phyloP scores from a whole-genome alignment of 2,888 invertebrate genomes.

The Pinctada fucata region DNA sequence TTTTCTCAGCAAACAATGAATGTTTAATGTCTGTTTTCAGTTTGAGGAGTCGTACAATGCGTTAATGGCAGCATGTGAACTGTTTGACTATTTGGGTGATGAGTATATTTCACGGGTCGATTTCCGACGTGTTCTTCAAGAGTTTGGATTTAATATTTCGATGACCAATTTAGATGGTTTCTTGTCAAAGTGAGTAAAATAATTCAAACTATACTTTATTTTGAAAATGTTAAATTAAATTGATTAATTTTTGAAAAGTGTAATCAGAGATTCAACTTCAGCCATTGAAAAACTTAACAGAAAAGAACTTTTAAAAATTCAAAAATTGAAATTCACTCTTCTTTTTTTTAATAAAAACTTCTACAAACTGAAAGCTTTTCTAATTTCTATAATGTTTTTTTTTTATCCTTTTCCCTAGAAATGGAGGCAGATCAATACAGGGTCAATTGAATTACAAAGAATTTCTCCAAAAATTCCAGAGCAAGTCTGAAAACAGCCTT shows the following conservation, averaged over 20 bases:
- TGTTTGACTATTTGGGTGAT: conserved; percentile 68
- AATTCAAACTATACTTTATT: background rate
- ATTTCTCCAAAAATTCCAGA: conserved; percentile 61
- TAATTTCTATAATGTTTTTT: too few relatives aligned
- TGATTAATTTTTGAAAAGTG: too few relatives aligned
- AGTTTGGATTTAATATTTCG: conserved; percentile 65
- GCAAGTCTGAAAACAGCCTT: conserved; percentile 57
- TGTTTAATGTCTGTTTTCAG: conserved; percentile 46
- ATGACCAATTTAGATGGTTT: conserved; percentile 66
- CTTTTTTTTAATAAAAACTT: too few relatives aligned
- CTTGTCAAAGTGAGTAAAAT: conserved; percentile 55
- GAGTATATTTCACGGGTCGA: conserved; percentile 65
- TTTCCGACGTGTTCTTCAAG: conserved; percentile 67
- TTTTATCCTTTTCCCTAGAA: conserved; percentile 38
- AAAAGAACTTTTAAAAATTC: too few relatives aligned
- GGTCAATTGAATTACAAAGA: conserved; percentile 65
- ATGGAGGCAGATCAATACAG: conserved; percentile 51
- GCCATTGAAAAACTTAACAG: too few relatives aligned
- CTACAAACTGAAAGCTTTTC: too few relatives aligned
- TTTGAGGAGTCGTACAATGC: conserved; percentile 68
- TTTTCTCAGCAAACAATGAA: background rate
- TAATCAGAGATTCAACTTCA: too few relatives aligned
- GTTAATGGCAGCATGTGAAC: conserved; percentile 63
- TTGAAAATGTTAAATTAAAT: background rate
- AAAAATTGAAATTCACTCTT: too few relatives aligned